Evolutionary conservation across 2,888 invertebrate genomes (phyloP).

Genomic region (Drosophila longiperda): DNA sequence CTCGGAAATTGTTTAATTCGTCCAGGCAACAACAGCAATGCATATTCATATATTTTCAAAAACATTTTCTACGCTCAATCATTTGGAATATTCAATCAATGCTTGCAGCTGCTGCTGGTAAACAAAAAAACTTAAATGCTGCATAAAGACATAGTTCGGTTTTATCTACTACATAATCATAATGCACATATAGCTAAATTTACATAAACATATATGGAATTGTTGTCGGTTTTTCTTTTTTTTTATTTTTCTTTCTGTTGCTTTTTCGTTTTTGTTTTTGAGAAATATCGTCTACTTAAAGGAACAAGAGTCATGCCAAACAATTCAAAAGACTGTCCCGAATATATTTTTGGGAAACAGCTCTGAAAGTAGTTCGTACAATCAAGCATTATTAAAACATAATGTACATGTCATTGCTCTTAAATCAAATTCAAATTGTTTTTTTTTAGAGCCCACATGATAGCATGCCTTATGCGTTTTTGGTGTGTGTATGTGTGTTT

Average conservation of each 20-base stretch:
- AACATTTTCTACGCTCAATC: slow-evolving; percentile 12
- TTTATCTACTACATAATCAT: slow-evolving; percentile 45
- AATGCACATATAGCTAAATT: slow-evolving; percentile 40
- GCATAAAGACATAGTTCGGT: slow-evolving; percentile 61
- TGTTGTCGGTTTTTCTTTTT: slow-evolving; percentile 50
- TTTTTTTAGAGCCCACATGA: slow-evolving; percentile 54
- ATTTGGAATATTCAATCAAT: slow-evolving; percentile 14
- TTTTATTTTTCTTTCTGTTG: slow-evolving; percentile 11
- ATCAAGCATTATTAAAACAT: slow-evolving; percentile 83
- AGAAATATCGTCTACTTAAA: slow-evolving; percentile 73
- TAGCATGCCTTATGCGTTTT: slow-evolving; percentile 55
- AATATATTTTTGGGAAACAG: slow-evolving; percentile 24
- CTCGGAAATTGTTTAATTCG: slow-evolving; percentile 70
- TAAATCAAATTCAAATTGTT: slow-evolving; percentile 47
- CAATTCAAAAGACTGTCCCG: slow-evolving; percentile 45
- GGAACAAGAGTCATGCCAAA: slow-evolving; percentile 75
- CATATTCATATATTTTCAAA: slow-evolving; percentile 8
- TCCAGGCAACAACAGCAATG: slow-evolving; percentile 45
- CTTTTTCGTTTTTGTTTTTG: slow-evolving; percentile 39
- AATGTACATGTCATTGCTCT: slow-evolving; percentile 73
- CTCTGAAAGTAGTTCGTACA: slow-evolving; percentile 55
- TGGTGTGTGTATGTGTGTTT: slow-evolving; percentile 27
- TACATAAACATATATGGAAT: slow-evolving; percentile 65
- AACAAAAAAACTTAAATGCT: slow-evolving; percentile 74
- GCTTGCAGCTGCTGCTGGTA: slow-evolving; percentile 40